Evolutionary conservation across 2,888 invertebrate species (phyloP), one percentile per base, ranked within the genome.

Genomic region (Hyppa rectilinea): DNA sequence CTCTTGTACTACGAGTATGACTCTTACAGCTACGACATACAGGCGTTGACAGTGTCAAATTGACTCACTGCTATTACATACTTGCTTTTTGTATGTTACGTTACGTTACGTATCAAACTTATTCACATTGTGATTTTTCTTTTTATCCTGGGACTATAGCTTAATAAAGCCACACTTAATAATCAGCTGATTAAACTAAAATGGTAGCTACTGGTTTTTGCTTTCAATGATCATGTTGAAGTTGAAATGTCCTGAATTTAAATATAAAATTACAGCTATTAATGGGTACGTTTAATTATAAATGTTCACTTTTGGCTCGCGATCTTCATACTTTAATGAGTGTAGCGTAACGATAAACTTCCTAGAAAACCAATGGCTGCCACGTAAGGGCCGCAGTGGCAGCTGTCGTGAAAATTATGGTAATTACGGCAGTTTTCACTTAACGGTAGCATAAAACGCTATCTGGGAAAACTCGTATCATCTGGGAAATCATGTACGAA

Each of bases 181-280:
- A 62, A 31, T 62, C 20, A 71, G 74, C n/a, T 45, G 31, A 53
- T 75, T 75, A 26, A 47, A 63, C 63, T 71, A 53, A 53, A 75
- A 71, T 47, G 52, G 45, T 10, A 2, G 26, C 31, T 17, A 61
- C 40, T 12, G n/a, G 71, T 58, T 78, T 38, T 43, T 65, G 79
- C 58, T 38, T 36, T 31, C 29, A 43, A 67, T 23, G 29, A 47
- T 61, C 12, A 36, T 62, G 36, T 53, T 59, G 58, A 53, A 73
- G 59, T 79, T 73, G 80, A 56, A 74, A 55, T 55, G 29, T 40
- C 29, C 55, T 73, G 40, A 58, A 65, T 74, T 80, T 65, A 50
- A 80, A 63, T 68, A 63, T 53, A 53, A 63, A 2, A 63, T 74
- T 62, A 38, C 29, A 4, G 49, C 40, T 2, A 50, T 73, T 71